Conservation (phyloP, 1,140 invertebrate species). For the Pteromalus puparum region DNA sequence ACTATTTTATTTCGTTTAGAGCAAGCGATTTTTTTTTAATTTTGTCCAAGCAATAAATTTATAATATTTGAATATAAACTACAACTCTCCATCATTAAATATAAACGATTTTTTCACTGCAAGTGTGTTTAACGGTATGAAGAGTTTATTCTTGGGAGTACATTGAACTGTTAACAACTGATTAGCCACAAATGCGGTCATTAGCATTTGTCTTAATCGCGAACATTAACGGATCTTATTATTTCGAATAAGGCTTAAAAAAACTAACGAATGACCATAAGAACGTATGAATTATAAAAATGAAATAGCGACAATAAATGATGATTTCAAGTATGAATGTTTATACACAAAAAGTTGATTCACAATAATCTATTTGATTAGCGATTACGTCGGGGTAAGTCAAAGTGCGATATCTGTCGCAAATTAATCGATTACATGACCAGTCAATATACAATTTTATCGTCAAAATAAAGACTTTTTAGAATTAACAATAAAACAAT, state of each 20-base stretch:
- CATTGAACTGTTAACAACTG: not conserved
- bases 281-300: not conserved
- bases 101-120: too few relatives aligned
- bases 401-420: not conserved
- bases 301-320: not conserved
- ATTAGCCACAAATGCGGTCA: not conserved
- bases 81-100: too few relatives aligned
- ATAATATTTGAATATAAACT: too few relatives aligned
- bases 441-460: not conserved
- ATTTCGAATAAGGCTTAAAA: not conserved
- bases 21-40: too few relatives aligned
- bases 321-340: not conserved
- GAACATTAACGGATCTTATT: not conserved
- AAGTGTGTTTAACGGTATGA: not conserved
- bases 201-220: not conserved
- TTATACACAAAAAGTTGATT: not conserved
- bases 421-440: not conserved
- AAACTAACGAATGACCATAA: not conserved
- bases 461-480: not conserved
- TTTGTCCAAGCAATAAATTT: too few relatives aligned
- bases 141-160: not conserved
- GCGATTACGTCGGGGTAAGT: not conserved
- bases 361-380: not conserved
- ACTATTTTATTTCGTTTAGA: too few relatives aligned
- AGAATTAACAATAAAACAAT: not conserved